phyloP scores from a whole-genome alignment of 2,888 invertebrate genomes.

The Lasioglossum morio region DNA sequence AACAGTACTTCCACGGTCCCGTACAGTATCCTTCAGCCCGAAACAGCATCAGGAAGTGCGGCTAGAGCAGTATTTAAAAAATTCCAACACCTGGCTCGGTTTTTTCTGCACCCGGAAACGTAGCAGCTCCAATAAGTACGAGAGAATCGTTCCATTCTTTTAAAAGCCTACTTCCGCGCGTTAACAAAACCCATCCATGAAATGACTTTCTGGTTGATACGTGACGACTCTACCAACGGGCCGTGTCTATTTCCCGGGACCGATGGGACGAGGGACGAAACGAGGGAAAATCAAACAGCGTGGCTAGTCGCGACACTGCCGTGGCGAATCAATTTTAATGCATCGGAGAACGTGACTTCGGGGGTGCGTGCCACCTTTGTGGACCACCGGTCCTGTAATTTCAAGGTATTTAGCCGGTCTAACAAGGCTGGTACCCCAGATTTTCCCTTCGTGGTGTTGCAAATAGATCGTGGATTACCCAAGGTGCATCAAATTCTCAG shows the following conservation, averaged over 20 bases:
- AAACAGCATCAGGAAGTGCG: constrained; percentile 9
- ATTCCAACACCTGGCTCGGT: constrained; percentile 42
- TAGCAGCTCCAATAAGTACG: not conserved
- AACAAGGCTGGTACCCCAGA: constrained; percentile 61
- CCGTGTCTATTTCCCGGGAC: constrained; percentile 41
- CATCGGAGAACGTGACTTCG: constrained; percentile 69
- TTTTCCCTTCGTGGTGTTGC: constrained; percentile 32
- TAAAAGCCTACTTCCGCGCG: constrained; percentile 54
- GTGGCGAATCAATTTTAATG: constrained; percentile 80
- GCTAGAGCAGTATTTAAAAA: constrained; percentile 31
- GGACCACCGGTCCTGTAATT: constrained; percentile 78
- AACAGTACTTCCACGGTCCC: constrained; percentile 7
- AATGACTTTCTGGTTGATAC: constrained; percentile 38
- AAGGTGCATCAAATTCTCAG: no score
- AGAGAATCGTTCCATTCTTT: constrained; percentile 16
- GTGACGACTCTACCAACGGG: constrained; percentile 24
- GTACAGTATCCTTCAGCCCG: not conserved
- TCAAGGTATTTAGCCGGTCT: constrained; percentile 80
- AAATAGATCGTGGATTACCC: constrained; percentile 32
- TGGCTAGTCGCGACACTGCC: constrained; percentile 69
- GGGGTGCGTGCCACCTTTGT: constrained; percentile 72
- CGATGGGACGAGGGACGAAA: constrained; percentile 24
- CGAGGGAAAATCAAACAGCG: constrained; percentile 56
- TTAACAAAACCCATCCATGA: constrained; percentile 33
- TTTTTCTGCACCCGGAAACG: constrained; percentile 50